phyloP scores from a whole-genome alignment of 2,113 vertebrate species.

The Calidris pygmaea region DNA sequence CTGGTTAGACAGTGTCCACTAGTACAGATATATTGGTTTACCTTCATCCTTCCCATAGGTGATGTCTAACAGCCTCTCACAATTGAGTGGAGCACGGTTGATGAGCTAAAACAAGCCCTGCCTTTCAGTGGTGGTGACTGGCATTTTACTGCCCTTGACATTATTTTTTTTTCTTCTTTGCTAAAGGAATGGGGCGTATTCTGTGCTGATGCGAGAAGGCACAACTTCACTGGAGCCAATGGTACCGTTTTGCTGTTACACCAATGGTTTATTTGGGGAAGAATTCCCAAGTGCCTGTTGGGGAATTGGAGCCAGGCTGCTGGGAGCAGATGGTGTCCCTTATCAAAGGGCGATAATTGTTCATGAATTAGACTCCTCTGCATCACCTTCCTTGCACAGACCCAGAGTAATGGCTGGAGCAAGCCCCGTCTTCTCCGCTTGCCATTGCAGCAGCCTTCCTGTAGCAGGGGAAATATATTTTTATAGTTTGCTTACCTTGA shows the following conservation, averaged over 20 bases:
- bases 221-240: background rate
- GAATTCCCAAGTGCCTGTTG: background rate
- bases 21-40: too few relatives aligned
- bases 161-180: background rate
- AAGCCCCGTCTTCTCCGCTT: background rate
- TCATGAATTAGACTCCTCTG: background rate
- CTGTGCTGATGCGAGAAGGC: background rate
- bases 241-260: background rate
- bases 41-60: accelerated
- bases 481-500: conserved; percentile 61
- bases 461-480: conserved; percentile 1
- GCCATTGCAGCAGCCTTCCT: background rate
- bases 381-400: background rate
- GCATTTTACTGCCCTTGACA: background rate
- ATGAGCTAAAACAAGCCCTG: background rate
- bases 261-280: background rate
- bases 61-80: background rate
- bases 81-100: background rate
- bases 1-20: background rate
- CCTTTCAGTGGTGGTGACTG: background rate
- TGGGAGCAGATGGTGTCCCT: conserved; percentile 6
- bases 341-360: background rate
- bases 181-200: background rate
- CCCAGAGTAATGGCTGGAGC: background rate
- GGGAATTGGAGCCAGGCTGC: background rate